These are phyloP conservation scores for Grallaria varia DNA, from an alignment of 2,113 vertebrate species.

Conservation along the genomic window DNA sequence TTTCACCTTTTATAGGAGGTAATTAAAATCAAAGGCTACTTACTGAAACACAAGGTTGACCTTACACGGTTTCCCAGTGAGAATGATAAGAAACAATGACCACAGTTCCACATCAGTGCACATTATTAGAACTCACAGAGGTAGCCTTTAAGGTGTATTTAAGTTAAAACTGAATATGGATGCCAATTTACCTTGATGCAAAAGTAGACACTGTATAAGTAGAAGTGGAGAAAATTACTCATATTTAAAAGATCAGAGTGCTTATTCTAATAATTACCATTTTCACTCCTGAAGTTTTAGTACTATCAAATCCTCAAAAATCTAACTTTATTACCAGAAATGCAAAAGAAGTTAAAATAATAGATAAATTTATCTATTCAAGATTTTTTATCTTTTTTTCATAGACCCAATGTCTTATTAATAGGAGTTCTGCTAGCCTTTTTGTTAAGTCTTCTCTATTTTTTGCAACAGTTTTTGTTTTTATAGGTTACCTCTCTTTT, in stretches of 20 bases:
- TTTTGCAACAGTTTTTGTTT: neutral
- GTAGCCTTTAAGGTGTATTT: neutral
- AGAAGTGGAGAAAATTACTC: neutral
- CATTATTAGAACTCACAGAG: neutral
- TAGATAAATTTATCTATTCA: neutral
- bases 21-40: conserved; percentile 29
- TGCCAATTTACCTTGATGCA: neutral
- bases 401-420: neutral
- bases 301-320: neutral
- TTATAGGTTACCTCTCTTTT: neutral
- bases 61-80: neutral
- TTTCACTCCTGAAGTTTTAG: neutral
- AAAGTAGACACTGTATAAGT: neutral
- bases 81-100: neutral
- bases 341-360: neutral
- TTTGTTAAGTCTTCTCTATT: neutral
- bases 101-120: neutral
- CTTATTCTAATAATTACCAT: neutral
- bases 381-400: neutral
- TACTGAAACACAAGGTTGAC: neutral
- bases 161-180: neutral
- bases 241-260: neutral
- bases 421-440: neutral
- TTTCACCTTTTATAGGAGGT: neutral
- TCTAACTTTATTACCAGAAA: neutral